Evolutionary conservation across 2,888 invertebrate species (phyloP).

Genomic region (Callosobruchus maculatus): DNA sequence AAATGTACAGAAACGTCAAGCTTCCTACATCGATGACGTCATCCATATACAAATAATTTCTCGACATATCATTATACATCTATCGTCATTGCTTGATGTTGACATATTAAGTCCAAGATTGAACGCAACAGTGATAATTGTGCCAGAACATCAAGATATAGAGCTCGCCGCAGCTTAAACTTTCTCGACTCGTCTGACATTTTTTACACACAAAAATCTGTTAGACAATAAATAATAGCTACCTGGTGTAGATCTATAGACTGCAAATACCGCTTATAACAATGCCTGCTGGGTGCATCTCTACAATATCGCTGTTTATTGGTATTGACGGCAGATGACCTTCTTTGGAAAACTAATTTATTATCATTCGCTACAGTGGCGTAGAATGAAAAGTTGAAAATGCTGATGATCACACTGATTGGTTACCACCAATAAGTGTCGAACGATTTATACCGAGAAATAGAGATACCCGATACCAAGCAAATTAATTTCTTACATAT

Average conservation of each 20-base stretch:
- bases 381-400: neutral
- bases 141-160: neutral
- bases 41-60: neutral
- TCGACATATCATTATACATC: neutral
- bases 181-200: neutral
- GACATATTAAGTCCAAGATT: neutral
- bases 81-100: neutral
- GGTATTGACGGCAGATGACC: neutral
- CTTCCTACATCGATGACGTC: neutral
- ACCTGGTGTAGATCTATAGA: neutral
- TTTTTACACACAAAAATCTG: neutral
- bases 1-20: too few relatives aligned
- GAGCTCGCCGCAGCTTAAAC: neutral
- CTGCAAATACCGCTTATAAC: slow-evolving; percentile 7
- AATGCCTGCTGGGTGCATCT: slow-evolving; percentile 14
- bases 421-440: too few relatives aligned
- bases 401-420: too few relatives aligned
- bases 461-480: too few relatives aligned
- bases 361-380: neutral
- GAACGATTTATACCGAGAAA: too few relatives aligned
- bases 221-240: neutral
- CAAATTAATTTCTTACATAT: too few relatives aligned
- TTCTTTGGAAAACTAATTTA: slow-evolving; percentile 1
- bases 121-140: neutral
- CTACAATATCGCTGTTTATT: slow-evolving; percentile 1